Evolutionary conservation across 92 coral and sea anemone species (phyloP).

Genomic region (Desmophyllum pertusum): DNA sequence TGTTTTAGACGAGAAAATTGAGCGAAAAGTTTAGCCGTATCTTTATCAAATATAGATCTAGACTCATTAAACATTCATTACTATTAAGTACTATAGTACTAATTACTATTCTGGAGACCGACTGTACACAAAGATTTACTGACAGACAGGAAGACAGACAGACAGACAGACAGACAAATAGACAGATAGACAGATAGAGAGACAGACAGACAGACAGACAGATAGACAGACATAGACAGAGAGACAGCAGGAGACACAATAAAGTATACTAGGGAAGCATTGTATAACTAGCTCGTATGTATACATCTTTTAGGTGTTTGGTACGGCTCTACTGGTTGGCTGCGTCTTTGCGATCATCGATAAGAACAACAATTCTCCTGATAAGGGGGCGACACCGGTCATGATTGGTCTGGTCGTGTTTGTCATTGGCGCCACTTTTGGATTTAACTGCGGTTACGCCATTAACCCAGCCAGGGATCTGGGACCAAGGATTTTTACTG

Average conservation of each 20-base stretch:
- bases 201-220: background rate
- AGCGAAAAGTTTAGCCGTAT: no score
- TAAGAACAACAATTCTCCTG: conserved; percentile 68
- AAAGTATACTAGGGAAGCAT: no score
- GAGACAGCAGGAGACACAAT: background rate
- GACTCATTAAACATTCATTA: no score
- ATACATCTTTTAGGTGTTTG: conserved; percentile 49
- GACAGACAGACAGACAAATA: background rate
- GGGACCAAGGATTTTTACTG: conserved; percentile 85
- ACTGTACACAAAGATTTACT: background rate
- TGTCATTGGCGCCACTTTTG: conserved; percentile 85
- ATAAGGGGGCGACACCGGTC: conserved; percentile 70
- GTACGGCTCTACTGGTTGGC: conserved; percentile 80
- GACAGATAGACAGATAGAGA: background rate
- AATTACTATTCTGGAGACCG: no score
- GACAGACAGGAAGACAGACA: background rate
- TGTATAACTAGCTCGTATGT: background rate
- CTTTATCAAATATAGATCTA: no score
- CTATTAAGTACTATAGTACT: no score
- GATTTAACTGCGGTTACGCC: conserved; percentile 92
- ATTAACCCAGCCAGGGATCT: conserved; percentile 95
- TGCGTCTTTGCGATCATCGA: conserved; percentile 78
- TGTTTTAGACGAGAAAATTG: no score
- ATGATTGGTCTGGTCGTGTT: conserved; percentile 88
- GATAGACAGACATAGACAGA: background rate